Evolutionary conservation across 2,888 invertebrate species (phyloP).

Genomic region (Drosophila prolongata): DNA sequence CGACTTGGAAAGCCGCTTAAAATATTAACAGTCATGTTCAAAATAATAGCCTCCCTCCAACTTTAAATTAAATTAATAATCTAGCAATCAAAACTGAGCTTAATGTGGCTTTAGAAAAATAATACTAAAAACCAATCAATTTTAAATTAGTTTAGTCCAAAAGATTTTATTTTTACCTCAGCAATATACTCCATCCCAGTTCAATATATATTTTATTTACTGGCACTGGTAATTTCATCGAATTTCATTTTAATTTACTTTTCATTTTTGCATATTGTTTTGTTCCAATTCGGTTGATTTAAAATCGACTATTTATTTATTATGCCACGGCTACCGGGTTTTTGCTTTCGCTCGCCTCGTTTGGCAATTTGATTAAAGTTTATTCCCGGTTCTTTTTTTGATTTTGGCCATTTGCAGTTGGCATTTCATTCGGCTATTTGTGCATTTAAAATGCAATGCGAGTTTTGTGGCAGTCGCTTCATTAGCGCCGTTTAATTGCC

Average conservation of each 20-base stretch:
- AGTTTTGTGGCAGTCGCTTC: constrained; percentile 20
- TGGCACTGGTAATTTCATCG: constrained; percentile 25
- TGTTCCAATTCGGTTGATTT: constrained; percentile 34
- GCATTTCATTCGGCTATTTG: constrained; percentile 24
- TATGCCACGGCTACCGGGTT: constrained; percentile 23
- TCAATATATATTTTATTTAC: constrained; percentile 27
- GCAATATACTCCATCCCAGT: neutral
- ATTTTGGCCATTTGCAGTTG: constrained; percentile 14
- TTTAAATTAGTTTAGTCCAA: too few species aligned
- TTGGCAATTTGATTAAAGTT: constrained; percentile 52
- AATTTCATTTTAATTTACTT: constrained; percentile 22
- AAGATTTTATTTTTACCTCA: too few species aligned
- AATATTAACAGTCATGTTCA: constrained; percentile 10
- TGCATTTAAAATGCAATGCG: constrained; percentile 19
- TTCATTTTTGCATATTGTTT: constrained; percentile 11
- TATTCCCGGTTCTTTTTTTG: constrained; percentile 17
- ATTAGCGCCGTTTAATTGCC: constrained; percentile 40
- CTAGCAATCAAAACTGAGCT: too few species aligned
- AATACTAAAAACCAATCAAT: too few species aligned
- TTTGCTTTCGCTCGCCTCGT: constrained; percentile 3
- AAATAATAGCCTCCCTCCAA: neutral
- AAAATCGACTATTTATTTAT: constrained; percentile 43
- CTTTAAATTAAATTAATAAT: neutral
- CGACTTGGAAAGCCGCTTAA: constrained; percentile 64
- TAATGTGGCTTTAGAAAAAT: neutral